These are phyloP conservation scores for Mormyrus hasselquistii DNA, from an alignment of 2,797 vertebrate genomes.

Conservation along the genomic window DNA sequence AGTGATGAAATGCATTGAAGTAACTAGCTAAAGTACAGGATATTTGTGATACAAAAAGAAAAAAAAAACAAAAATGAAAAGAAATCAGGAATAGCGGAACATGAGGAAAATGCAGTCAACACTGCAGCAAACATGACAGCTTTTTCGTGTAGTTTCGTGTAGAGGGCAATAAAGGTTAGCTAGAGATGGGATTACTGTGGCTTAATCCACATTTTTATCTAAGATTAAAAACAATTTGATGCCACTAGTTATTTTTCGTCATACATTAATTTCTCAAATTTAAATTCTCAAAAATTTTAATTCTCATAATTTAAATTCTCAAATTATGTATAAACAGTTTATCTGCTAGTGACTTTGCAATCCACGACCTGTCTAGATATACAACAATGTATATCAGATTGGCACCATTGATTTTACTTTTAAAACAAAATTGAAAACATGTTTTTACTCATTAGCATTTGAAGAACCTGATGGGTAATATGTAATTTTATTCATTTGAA, in stretches of 20 bases:
- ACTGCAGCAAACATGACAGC: not conserved
- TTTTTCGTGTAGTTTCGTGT: not conserved
- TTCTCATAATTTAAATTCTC: not conserved
- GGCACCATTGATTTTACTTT: not conserved
- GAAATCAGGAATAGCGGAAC: not conserved
- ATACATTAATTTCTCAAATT: not conserved
- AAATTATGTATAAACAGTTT: not conserved
- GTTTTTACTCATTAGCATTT: not conserved
- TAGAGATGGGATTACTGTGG: not conserved
- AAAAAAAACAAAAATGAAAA: conserved; percentile 29
- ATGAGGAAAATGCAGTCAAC: not conserved
- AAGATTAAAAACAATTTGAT: not conserved
- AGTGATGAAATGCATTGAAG: conserved; percentile 49
- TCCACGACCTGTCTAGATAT: not conserved
- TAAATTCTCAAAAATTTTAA: not conserved
- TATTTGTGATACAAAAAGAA: conserved; percentile 72
- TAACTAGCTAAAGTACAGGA: conserved; percentile 61
- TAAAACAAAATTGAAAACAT: not conserved
- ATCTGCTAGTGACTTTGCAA: not conserved
- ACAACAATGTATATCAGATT: not conserved
- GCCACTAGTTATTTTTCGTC: not conserved
- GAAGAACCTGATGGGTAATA: not conserved
- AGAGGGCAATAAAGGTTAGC: not conserved
- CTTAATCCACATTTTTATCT: not conserved
- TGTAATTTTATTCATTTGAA: not conserved